Evolutionary conservation across 2,888 invertebrate species (phyloP).

Genomic region (Scaptomyza reducta): DNA sequence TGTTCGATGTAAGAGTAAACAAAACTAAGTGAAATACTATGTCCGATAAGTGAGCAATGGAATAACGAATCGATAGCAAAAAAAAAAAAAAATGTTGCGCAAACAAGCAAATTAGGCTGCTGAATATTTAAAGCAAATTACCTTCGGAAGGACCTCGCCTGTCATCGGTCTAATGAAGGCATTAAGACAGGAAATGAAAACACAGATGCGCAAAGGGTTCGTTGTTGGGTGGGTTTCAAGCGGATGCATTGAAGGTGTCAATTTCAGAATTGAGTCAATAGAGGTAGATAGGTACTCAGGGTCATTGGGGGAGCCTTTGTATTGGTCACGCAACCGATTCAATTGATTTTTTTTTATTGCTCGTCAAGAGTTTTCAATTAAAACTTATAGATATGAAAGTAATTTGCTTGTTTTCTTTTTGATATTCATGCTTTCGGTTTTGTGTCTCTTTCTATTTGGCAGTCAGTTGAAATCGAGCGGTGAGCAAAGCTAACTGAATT

Average conservation of each 20-base stretch:
- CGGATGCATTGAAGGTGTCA: conserved; percentile 38
- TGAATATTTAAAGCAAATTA: too few relatives aligned
- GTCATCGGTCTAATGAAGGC: too few relatives aligned
- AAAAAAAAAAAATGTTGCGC: too few relatives aligned
- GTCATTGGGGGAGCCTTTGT: background rate
- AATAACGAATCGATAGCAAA: too few relatives aligned
- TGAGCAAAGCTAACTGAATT: conserved; percentile 5
- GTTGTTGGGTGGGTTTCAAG: background rate
- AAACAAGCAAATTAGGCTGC: too few relatives aligned
- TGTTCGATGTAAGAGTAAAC: too few relatives aligned
- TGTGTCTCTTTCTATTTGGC: conserved; percentile 5
- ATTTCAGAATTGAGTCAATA: conserved; percentile 33
- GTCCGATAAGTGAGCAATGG: too few relatives aligned
- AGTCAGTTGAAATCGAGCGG: background rate
- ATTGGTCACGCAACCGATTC: conserved; percentile 38
- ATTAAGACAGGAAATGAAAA: conserved; percentile 16
- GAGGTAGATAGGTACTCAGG: background rate
- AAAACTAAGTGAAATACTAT: too few relatives aligned
- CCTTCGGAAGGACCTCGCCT: too few relatives aligned
- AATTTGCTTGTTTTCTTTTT: background rate
- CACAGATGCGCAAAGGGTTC: background rate
- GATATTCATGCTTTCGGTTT: conserved; percentile 2
- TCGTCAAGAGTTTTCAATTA: conserved; percentile 17
- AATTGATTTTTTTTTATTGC: conserved; percentile 22
- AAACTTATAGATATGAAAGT: background rate